Base-by-base conservation (phyloP, 2,797 vertebrate species). In the Enteromius viviparus region DNA sequence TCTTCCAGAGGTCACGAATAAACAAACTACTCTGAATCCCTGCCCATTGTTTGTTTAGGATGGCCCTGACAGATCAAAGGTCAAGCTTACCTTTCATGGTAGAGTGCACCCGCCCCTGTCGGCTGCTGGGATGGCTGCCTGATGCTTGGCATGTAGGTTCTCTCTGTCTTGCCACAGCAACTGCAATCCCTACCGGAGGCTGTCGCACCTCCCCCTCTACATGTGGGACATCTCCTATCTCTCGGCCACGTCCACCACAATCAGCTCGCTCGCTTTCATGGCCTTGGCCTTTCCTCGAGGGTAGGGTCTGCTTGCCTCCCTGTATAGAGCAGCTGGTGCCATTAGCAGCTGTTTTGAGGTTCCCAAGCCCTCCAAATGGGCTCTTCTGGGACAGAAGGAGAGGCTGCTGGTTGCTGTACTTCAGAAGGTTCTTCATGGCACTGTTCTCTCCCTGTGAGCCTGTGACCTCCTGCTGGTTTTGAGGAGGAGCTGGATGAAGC, bases 401-500 rank as follows among this genome's bases (percentile, higher is more conserved):
- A 90, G 62, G 96, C 93, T 93, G 94, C 90, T 98, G 97, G 90
- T 94, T 97, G 94, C 97, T 98, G 91, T 99, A 99, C 85, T 98
- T 97, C 4, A 99, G 94, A 85, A 99, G 93, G 91, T 94, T 97
- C 91, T 98, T 98, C 96, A 98, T 98, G 91, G 97, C 97, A 0
- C 96, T 98, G 77, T 94, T 95, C 89, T 99, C 97, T 0, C 94
- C 96, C 0, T 97, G 95, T 81, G 89, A 89, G 81, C 88, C 90
- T 82, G 94, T 90, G 78, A 92, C 85, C 78, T 94, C 93, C 74
- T 92, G 88, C 84, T 93, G 93, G 86, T 92, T 92, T 87, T 94
- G 92, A 88, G 72, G 90, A 23, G 91, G 86, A 79, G 92, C 90
- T 76, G 85, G 87, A 34, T 91, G 64, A 7, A 90, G 87, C 74